Conservation (phyloP, 64 coral and sea anemone genomes). For the Montipora cactus region DNA sequence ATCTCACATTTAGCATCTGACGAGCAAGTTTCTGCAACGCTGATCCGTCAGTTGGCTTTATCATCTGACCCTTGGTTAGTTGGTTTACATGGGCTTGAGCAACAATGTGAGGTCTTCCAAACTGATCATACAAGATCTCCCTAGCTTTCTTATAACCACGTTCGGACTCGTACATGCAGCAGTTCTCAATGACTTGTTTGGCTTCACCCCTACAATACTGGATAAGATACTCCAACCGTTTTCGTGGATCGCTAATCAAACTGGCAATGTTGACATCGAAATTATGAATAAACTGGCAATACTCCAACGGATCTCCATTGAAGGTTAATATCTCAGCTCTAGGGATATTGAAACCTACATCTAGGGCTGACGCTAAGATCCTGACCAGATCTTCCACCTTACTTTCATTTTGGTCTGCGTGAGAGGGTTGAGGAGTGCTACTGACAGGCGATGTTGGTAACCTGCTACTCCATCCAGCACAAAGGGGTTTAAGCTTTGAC, state of each 20-base stretch:
- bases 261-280: slow-evolving; percentile 41
- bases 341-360: slow-evolving; percentile 1
- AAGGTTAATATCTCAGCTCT: slow-evolving; percentile 31
- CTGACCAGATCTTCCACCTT: too few relatives aligned
- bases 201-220: slow-evolving; percentile 37
- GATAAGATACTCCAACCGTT: slow-evolving; percentile 9
- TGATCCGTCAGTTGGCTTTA: neutral
- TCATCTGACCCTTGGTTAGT: slow-evolving; percentile 2
- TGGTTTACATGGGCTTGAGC: slow-evolving; percentile 1
- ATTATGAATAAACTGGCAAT: slow-evolving; percentile 45
- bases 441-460: too few relatives aligned
- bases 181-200: neutral
- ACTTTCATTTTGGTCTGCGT: too few relatives aligned
- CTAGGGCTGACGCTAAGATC: too few relatives aligned
- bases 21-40: neutral
- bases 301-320: slow-evolving; percentile 30
- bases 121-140: slow-evolving; percentile 6
- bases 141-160: neutral
- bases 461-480: too few relatives aligned
- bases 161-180: neutral
- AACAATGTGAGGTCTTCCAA: slow-evolving; percentile 34
- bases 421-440: too few relatives aligned
- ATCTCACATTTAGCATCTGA: neutral
- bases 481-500: too few relatives aligned
- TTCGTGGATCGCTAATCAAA: neutral